Evolutionary conservation across 2,113 vertebrate genomes (phyloP), one percentile per base, ranked within the genome.

Genomic region (Crotalus viridis): DNA sequence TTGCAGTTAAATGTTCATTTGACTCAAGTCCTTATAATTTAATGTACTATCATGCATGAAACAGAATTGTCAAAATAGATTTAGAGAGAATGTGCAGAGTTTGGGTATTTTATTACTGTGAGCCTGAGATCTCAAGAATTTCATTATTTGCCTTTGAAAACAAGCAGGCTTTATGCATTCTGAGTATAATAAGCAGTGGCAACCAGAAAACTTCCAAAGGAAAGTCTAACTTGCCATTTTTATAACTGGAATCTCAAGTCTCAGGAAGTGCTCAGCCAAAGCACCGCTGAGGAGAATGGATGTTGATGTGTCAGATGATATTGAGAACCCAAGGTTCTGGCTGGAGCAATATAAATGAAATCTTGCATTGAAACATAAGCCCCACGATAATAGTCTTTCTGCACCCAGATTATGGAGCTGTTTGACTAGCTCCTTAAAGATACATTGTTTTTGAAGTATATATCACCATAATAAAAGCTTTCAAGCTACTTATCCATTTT

Each of bases 291-390:
- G 91, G 87, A 95, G 92, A 94, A 96, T 95, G 93, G 93, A 95
- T 3, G 48, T 56, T 91, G 94, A 95, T 95, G 93, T 95, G 93
- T 95, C 89, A 94, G 87, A 95, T 96, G 96, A 94, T 95, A 94
- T 92, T 94, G 93, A 59, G 64, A 81, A 96, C 92, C 93, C 95
- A 95, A 91, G 64, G n/a, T n/a, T n/a, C 19, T 48, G 28, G 51
- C 87, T 93, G 55, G 46, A 91, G 19, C 43, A 56, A 81, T 28
- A 56, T 59, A 89, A 86, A 57, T 54, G 17, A 46, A 26, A 5
- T 88, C 61, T 89, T 57, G 22, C 24, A 95, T 46, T 87, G 94
- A 96, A 95, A 91, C 91, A 91, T 92, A 93, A 96, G 85, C 90
- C 92, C 9, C 87, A 24, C 93, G 59, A 59, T 69, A 92, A 13